A percentile compares a stretch with the other conserved stretches of the same genome.
Evolutionary conservation across 2,797 vertebrate genomes (phyloP).

Genomic region (Chelidonichthys spinosus): DNA sequence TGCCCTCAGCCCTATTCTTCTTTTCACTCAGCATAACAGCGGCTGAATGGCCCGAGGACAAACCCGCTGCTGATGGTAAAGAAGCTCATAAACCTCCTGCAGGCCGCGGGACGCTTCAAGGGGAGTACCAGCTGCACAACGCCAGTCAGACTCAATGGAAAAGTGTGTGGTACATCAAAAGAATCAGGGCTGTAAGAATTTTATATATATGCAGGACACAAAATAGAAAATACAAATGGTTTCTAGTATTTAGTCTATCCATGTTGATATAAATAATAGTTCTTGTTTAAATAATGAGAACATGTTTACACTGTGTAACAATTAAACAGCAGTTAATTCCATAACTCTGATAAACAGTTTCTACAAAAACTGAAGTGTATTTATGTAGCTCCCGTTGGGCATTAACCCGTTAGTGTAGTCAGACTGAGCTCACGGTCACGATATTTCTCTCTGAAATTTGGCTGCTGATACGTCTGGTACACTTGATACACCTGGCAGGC

Average conservation of each 20-base stretch:
- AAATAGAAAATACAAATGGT: not conserved
- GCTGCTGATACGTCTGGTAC: not conserved
- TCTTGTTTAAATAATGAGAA: not conserved
- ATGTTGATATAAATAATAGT: not conserved
- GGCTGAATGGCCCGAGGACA: slow-evolving; percentile 24
- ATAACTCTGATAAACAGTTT: not conserved
- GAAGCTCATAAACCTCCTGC: slow-evolving; percentile 45
- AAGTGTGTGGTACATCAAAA: not conserved
- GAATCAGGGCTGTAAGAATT: not conserved
- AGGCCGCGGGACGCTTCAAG: slow-evolving; percentile 33
- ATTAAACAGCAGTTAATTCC: not conserved
- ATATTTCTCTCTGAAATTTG: no score
- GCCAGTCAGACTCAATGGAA: slow-evolving; percentile 14
- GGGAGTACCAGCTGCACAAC: slow-evolving; percentile 60
- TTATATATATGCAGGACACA: not conserved
- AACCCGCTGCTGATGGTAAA: slow-evolving; percentile 42
- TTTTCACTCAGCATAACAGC: slow-evolving; percentile 34
- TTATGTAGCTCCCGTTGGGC: slow-evolving; percentile 7
- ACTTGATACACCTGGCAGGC: no score
- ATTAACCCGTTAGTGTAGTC: not conserved
- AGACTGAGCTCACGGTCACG: not conserved
- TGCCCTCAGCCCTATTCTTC: slow-evolving; percentile 59
- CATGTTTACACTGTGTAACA: not conserved
- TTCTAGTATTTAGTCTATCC: not conserved
- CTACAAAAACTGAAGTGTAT: not conserved